Evolutionary conservation across 2,113 vertebrate genomes (phyloP), one percentile per base, ranked within the genome.

Genomic region (Plecturocebus donacophilus): DNA sequence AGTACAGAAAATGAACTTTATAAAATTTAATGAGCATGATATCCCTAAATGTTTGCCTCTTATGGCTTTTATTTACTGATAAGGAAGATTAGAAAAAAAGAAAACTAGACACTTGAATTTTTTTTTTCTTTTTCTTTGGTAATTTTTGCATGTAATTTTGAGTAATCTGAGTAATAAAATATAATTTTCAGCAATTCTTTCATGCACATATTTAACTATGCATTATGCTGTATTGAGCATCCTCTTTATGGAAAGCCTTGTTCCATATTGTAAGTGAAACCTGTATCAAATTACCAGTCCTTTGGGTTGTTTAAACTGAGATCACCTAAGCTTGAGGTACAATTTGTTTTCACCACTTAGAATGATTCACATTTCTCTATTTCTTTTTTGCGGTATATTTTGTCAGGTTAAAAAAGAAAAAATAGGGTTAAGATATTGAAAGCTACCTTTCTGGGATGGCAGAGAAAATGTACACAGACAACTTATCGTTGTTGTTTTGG

Each of bases 341-440:
- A 61, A 23, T 61, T 61, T 79, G 66, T 38, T 94, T 68, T 95
- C 32, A 42, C 27, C 38, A 70, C 47, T 75, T 81, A 61, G 40
- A 80, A 38, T 11, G 47, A 93, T 61, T 76, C 13, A 47, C 56
- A 56, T 56, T 91, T 84, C 94, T 83, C 0, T 49, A 70, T 94
- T 95, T 91, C 17, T 86, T 93, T 95, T 92, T 89, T 54, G 87
- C 27, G 83, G 3, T 87, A 54, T 84, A 81, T 27, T 35, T 84
- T 80, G 35, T 79, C 84, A 66, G 12, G 7, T 87, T 92, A 47
- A 89, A 79, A 86, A 85, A 40, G 52, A 56, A 83, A 71, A 87
- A 93, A n/a, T 5, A 47, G n/a, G 16, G 30, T 92, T 96, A 93
- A 96, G 27, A 56, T 75, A 42, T 58, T 92, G 56, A 95, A 97